These are phyloP conservation scores for Cariama cristata DNA, from an alignment of 2,113 vertebrate species.

Conservation along the genomic window DNA sequence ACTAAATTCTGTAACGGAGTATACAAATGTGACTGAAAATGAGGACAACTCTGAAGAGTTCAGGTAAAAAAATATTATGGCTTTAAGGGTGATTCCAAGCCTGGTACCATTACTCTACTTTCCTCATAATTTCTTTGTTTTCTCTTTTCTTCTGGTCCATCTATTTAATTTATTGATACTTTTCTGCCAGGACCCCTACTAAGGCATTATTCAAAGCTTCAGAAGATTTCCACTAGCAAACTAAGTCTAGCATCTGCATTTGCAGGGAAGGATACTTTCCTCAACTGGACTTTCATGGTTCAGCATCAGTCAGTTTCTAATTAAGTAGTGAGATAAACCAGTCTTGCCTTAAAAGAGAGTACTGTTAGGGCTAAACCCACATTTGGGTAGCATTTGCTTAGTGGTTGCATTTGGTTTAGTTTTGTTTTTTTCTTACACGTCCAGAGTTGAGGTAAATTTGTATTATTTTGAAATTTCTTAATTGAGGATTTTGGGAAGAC, in stretches of 20 bases:
- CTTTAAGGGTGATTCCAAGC: not conserved
- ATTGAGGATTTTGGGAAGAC: not conserved
- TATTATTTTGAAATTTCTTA: not conserved
- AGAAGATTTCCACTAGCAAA: not conserved
- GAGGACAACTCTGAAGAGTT: not conserved
- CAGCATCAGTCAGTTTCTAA: not conserved
- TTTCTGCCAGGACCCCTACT: not conserved
- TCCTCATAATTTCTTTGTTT: not conserved
- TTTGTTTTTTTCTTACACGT: not conserved
- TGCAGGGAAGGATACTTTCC: not conserved
- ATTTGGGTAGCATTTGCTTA: not conserved
- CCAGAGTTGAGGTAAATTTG: not conserved
- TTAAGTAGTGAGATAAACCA: not conserved
- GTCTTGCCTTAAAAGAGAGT: not conserved
- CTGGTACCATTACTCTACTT: not conserved
- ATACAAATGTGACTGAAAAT: not conserved
- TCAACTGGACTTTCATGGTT: not conserved
- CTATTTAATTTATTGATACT: not conserved
- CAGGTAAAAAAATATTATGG: not conserved
- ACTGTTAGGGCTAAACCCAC: not conserved
- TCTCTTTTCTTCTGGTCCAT: accelerated
- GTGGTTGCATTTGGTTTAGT: no score
- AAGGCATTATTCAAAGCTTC: not conserved
- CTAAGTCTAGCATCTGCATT: not conserved
- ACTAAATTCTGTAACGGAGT: not conserved